Base-by-base conservation (phyloP, 2,888 invertebrate genomes). In the Coremacera marginata region DNA sequence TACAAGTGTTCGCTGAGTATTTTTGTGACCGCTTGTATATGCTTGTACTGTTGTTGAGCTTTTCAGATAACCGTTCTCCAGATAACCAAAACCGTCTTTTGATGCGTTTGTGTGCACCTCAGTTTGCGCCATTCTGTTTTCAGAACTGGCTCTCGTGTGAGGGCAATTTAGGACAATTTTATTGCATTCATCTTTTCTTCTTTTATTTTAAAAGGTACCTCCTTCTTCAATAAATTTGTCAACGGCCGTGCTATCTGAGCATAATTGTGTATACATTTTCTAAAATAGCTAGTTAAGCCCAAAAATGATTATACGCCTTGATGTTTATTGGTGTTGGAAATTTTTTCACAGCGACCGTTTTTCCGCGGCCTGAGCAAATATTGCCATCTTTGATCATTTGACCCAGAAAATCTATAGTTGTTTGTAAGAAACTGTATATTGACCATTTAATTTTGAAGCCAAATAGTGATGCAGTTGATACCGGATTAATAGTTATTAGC, bases 351-450 rank as follows among this genome's bases (percentile, higher is more conserved):
- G 74, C 52, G 1, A 5, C 31, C 22, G 63, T 31, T 75, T 68
- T 75, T 19, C 44, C 67, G 5, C 19, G 22, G 11, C 57, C 67
- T 37, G 67, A 67, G 31, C 49, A 49, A 1, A 73, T 16, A 27
- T 11, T 44, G 16, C 62, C 31, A 16, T 51, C 14, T 49, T 73
- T 51, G n/a, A 63, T 49, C 3, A 76, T n/a, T 22, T 79, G 57
- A 3, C 79, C 76, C 22, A 81, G 60, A 62, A 78, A 81, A 34
- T 80, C 76, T 0, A 79, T 68, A 22, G 37, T 63, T 34, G 67
- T 34, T 25, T 76, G 57, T 25, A 81, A 65, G 57, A 80, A 81
- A 22, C 70, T 34, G 22, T 77, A 80, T 27, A 79, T 79, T 27
- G 70, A 55, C 51, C 75, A 77, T 19, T 71, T 71, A 16, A 71